Evolutionary conservation across 2,888 invertebrate species (phyloP).

Genomic region (Monochamus alternatus): DNA sequence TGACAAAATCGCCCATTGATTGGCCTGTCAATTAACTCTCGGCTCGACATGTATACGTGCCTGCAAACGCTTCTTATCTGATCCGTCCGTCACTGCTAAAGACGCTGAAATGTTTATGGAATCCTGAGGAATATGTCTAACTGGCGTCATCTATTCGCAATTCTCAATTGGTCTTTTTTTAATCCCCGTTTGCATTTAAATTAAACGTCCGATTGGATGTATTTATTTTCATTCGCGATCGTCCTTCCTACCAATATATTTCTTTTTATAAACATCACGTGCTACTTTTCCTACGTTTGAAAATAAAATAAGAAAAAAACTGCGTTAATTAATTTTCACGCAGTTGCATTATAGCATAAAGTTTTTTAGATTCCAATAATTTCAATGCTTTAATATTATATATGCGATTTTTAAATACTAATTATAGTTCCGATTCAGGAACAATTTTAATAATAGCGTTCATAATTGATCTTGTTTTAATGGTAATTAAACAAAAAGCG

Average conservation of each 20-base stretch:
- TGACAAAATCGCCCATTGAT: slow-evolving; percentile 72
- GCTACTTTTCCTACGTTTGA: neutral
- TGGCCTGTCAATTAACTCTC: slow-evolving; percentile 72
- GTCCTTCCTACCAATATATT: neutral
- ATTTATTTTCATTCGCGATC: slow-evolving; percentile 32
- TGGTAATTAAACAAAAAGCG: no score
- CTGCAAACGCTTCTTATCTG: slow-evolving; percentile 71
- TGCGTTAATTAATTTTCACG: no score
- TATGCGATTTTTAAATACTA: no score
- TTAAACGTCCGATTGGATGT: slow-evolving; percentile 53
- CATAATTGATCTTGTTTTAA: no score
- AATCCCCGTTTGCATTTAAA: slow-evolving; percentile 56
- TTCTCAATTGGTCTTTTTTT: slow-evolving; percentile 63
- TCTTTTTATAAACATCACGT: neutral
- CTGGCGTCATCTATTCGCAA: slow-evolving; percentile 67
- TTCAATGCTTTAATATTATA: no score
- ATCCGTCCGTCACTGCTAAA: slow-evolving; percentile 68
- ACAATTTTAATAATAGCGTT: no score
- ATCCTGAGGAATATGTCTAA: slow-evolving; percentile 68
- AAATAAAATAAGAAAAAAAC: no score
- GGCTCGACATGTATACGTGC: slow-evolving; percentile 70
- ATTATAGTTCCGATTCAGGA: no score
- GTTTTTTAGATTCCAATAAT: no score
- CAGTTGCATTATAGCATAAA: no score
- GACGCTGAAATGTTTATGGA: slow-evolving; percentile 70